Percentiles rank a stretch among this genome's conserved stretches.
These are phyloP conservation scores for Paguma larvata DNA, from an alignment of 2,797 vertebrate genomes.

Conservation along the genomic window DNA sequence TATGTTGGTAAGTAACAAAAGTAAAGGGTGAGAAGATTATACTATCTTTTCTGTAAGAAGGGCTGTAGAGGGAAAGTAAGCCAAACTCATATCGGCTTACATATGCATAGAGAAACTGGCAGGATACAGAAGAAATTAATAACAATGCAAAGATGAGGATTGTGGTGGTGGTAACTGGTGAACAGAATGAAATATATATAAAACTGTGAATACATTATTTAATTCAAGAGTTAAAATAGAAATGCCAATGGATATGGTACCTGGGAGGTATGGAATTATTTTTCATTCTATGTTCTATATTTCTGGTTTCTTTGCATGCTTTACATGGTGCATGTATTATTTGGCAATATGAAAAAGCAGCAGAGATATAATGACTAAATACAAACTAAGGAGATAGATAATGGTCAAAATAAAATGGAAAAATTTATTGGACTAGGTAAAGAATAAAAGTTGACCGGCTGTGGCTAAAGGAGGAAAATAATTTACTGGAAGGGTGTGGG, in stretches of 20 bases:
- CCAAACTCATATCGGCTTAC: background rate
- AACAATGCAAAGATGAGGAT: background rate
- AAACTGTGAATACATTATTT: background rate
- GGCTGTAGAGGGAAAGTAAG: background rate
- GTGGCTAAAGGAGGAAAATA: background rate
- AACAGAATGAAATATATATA: background rate
- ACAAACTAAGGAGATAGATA: background rate
- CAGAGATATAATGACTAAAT: background rate
- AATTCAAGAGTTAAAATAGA: slow-evolving; percentile 29
- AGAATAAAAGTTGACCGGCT: background rate
- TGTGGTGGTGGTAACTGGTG: background rate
- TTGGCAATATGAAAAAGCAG: background rate
- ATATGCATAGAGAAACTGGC: background rate
- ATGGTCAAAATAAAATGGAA: background rate
- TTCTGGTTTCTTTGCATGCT: background rate
- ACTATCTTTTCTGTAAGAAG: background rate
- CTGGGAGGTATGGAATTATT: background rate
- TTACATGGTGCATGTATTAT: background rate
- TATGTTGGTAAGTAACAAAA: background rate
- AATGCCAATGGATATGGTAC: background rate
- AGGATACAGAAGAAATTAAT: background rate
- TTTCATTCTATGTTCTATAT: background rate
- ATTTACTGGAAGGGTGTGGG: background rate
- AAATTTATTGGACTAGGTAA: background rate
- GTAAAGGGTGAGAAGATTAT: background rate